Evolutionary conservation across 2,888 invertebrate genomes (phyloP).

Genomic region (Eupsilia transversa): DNA sequence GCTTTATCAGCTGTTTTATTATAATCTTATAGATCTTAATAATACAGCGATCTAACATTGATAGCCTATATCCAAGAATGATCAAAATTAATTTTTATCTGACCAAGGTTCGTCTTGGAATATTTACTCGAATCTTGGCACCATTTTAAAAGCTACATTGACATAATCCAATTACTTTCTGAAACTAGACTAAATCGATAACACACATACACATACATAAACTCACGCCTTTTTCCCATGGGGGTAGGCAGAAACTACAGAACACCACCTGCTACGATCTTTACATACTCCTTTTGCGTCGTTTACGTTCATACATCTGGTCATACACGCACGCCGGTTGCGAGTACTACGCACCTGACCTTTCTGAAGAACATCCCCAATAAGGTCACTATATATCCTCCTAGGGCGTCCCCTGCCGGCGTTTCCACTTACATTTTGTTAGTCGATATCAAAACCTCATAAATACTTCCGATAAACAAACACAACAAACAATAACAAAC

Average conservation of each 20-base stretch:
- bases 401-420: no score
- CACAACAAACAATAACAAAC: conserved; percentile 36
- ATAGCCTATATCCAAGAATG: neutral
- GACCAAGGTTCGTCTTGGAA: neutral
- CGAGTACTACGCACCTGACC: no score
- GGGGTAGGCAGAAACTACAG: no score
- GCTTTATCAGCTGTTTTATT: neutral
- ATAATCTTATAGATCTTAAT: neutral
- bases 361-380: no score
- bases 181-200: neutral
- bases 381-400: no score
- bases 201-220: no score
- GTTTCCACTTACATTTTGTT: no score
- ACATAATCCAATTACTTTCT: neutral
- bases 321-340: no score
- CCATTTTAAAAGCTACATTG: neutral
- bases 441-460: neutral
- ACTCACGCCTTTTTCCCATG: no score
- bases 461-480: conserved; percentile 28
- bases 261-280: no score
- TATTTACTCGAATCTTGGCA: neutral
- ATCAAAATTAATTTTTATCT: neutral
- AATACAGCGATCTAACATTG: neutral
- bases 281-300: no score
- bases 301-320: no score